These are phyloP conservation scores for Hirundo rustica DNA, from an alignment of 2,797 vertebrate species.

Conservation along the genomic window DNA sequence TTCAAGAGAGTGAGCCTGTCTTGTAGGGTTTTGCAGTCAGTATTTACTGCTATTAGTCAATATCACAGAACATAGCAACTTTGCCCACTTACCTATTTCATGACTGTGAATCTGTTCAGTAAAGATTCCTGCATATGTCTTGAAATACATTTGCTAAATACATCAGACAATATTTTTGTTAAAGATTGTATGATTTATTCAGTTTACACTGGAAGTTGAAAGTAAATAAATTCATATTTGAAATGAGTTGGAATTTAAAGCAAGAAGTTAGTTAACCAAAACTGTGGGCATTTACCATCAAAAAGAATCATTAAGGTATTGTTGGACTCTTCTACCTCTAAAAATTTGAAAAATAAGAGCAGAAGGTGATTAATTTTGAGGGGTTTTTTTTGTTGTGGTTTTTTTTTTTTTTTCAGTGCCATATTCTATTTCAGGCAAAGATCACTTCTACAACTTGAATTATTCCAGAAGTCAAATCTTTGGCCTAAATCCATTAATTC, in stretches of 20 bases:
- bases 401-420: not conserved
- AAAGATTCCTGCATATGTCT: not conserved
- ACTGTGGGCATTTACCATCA: not conserved
- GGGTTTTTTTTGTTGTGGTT: not conserved
- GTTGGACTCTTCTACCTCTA: not conserved
- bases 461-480: not conserved
- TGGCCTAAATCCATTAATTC: not conserved
- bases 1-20: not conserved
- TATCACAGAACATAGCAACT: not conserved
- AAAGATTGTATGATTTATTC: not conserved
- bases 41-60: not conserved
- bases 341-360: not conserved
- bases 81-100: not conserved
- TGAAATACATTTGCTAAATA: not conserved
- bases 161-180: not conserved
- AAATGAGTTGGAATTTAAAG: not conserved
- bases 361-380: not conserved
- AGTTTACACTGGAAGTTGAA: not conserved
- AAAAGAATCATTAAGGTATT: not conserved
- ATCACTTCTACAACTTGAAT: not conserved
- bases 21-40: not conserved
- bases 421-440: not conserved
- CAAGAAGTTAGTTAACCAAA: not conserved
- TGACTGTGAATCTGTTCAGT: not conserved
- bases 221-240: not conserved